Evolutionary conservation across 2,113 vertebrate genomes (phyloP).

Genomic region (Macroglossus sobrinus): DNA sequence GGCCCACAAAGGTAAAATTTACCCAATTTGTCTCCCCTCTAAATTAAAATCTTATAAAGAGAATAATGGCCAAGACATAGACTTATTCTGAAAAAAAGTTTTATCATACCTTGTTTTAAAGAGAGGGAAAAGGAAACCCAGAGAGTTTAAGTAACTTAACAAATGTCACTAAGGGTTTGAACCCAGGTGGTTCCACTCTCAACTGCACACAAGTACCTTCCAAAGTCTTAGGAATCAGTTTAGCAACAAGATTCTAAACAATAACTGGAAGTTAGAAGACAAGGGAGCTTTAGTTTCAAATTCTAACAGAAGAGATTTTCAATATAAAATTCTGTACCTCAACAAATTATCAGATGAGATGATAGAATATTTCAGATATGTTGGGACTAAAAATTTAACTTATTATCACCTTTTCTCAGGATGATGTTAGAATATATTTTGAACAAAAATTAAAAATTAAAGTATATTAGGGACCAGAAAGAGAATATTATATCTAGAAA

Average conservation of each 20-base stretch:
- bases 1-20: neutral
- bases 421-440: neutral
- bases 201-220: neutral
- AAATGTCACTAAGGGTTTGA: neutral
- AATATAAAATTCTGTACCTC: neutral
- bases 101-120: neutral
- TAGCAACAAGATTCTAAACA: neutral
- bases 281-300: neutral
- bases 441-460: neutral
- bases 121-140: neutral
- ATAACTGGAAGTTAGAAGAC: neutral
- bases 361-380: neutral
- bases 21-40: neutral
- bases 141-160: neutral
- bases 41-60: neutral
- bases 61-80: neutral
- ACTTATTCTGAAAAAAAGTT: neutral
- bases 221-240: neutral
- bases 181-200: neutral
- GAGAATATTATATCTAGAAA: neutral
- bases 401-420: neutral
- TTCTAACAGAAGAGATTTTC: neutral
- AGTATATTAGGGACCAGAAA: neutral
- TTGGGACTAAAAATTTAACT: neutral
- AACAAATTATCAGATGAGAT: neutral